A percentile compares a stretch with the other conserved stretches of the same genome.
phyloP scores from a whole-genome alignment of 2,113 vertebrate species.

The Parotia lawesii region DNA sequence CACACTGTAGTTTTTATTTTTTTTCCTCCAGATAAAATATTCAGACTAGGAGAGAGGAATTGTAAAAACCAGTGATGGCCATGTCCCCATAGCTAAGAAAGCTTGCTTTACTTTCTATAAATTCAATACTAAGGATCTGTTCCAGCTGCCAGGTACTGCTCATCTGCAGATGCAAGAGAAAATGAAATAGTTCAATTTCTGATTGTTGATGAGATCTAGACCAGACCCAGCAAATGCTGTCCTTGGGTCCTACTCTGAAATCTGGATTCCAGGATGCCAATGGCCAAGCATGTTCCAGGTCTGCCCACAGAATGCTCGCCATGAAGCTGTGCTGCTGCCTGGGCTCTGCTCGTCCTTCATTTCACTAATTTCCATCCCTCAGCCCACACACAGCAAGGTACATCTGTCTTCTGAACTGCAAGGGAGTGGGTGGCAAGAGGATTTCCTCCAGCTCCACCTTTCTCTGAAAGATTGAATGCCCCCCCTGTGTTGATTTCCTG shows the following conservation, averaged over 20 bases:
- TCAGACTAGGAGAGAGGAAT: neutral
- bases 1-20: neutral
- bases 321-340: neutral
- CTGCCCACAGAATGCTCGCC: accelerated
- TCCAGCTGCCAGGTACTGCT: neutral
- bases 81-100: neutral
- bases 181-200: neutral
- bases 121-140: neutral
- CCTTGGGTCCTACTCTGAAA: neutral
- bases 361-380: neutral
- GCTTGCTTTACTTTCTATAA: neutral
- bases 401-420: neutral
- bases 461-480: neutral
- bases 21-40: neutral
- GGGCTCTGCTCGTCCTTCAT: neutral
- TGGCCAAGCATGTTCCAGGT: neutral
- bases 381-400: neutral
- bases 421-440: neutral
- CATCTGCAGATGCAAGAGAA: neutral
- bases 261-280: neutral
- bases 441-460: neutral
- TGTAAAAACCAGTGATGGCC: neutral
- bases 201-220: neutral
- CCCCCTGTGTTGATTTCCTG: neutral
- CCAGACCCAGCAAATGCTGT: neutral